phyloP scores from a whole-genome alignment of 2,113 vertebrate species.

The Ginglymostoma cirratum region DNA sequence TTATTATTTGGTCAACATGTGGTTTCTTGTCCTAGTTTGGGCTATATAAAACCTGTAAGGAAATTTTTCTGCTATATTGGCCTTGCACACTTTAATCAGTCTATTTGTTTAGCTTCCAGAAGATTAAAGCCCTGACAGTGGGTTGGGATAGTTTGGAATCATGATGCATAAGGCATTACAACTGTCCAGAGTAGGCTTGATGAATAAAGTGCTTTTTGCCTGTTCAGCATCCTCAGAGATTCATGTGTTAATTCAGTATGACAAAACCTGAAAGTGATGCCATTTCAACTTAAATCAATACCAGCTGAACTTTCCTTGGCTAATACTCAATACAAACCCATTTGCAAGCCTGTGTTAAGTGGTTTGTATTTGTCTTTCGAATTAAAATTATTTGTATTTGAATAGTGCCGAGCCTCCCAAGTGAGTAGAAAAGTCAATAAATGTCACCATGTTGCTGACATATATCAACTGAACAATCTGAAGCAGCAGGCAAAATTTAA shows the following conservation, averaged over 20 bases:
- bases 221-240: background rate
- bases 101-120: background rate
- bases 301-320: background rate
- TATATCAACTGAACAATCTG: background rate
- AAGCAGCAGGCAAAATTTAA: background rate
- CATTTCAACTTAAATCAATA: background rate
- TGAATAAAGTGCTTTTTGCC: background rate
- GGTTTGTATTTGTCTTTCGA: background rate
- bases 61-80: background rate
- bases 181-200: background rate
- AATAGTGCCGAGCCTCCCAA: background rate
- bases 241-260: background rate
- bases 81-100: background rate
- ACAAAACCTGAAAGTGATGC: background rate
- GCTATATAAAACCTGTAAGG: no score
- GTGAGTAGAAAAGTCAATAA: background rate
- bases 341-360: background rate
- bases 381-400: slow-evolving; percentile 14
- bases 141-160: background rate
- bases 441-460: background rate
- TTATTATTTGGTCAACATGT: background rate
- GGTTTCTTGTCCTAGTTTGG: background rate
- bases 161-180: background rate
- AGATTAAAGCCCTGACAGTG: background rate
- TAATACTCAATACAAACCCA: background rate